Conservation (phyloP, 1,140 invertebrate species). For the Micrasema longulum region DNA sequence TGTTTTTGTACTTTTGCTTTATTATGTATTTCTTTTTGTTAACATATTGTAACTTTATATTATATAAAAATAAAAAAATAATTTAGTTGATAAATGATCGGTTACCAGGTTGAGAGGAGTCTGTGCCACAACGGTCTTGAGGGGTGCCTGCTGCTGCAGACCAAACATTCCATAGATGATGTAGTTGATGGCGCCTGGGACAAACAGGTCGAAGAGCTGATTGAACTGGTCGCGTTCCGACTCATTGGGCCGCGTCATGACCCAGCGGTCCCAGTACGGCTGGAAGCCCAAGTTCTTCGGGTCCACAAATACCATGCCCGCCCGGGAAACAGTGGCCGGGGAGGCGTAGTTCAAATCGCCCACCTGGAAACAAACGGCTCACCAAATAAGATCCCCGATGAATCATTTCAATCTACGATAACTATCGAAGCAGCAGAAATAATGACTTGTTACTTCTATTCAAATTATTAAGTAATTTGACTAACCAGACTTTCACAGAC, state of each 20-base stretch:
- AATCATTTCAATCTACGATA: no score
- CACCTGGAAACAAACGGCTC: conserved; percentile 73
- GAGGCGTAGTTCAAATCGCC: conserved; percentile 91
- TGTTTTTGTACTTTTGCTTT: no score
- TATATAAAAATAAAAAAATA: no score
- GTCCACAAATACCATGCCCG: conserved; percentile 94
- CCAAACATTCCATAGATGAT: conserved; percentile 83
- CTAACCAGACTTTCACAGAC: no score
- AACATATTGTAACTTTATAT: no score
- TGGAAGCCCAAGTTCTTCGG: conserved; percentile 89
- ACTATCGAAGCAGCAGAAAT: no score
- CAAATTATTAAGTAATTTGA: no score
- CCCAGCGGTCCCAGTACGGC: conserved; percentile 82
- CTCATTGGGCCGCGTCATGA: conserved; percentile 68
- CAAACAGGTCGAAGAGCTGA: conserved; percentile 79
- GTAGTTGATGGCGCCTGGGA: conserved; percentile 76
- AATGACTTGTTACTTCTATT: no score
- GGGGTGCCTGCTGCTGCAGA: conserved; percentile 76
- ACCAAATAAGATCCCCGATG: no score
- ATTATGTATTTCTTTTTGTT: no score
- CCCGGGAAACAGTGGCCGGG: conserved; percentile 90
- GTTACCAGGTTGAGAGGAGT: conserved; percentile 88
- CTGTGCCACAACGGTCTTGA: conserved; percentile 85
- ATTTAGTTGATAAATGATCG: no score
- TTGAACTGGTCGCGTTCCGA: conserved; percentile 70